Conservation (phyloP, 2,797 vertebrate species). For the Euthynnus affinis region DNA sequence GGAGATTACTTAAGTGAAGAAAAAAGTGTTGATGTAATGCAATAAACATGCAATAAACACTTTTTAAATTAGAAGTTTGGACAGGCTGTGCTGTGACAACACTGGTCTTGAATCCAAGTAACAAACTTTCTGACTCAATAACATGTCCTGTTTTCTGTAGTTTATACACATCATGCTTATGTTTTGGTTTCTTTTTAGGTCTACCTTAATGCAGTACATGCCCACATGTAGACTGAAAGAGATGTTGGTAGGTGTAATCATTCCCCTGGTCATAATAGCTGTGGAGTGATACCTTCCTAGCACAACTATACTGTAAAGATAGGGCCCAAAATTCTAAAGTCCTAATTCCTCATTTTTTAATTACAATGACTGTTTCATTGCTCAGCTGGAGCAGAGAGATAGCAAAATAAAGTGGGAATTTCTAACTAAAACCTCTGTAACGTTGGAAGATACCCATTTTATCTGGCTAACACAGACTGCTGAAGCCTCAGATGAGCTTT, state of each 20-base stretch:
- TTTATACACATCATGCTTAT: not conserved
- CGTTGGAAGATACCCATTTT: not conserved
- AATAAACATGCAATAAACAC: not conserved
- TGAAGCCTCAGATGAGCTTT: not conserved
- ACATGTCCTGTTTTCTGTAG: not conserved
- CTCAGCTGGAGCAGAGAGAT: not conserved
- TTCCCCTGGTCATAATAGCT: not conserved
- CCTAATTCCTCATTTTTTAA: not conserved
- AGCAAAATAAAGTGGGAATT: not conserved
- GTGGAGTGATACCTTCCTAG: not conserved
- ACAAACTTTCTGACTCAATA: not conserved
- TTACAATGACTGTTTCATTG: not conserved
- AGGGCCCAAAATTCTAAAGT: not conserved
- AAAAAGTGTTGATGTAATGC: conserved; percentile 14
- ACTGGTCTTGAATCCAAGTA: not conserved
- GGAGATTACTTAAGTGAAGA: not conserved
- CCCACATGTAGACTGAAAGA: not conserved
- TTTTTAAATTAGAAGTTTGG: conserved; percentile 5
- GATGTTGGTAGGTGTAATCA: not conserved
- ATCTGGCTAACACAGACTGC: not conserved
- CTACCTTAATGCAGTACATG: not conserved
- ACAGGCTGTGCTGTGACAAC: not conserved
- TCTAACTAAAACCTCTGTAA: not conserved
- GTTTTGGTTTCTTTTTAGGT: not conserved
- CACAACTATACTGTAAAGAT: not conserved